Evolutionary conservation across 2,113 vertebrate genomes (phyloP).

Genomic region (Psephotus haematonotus): DNA sequence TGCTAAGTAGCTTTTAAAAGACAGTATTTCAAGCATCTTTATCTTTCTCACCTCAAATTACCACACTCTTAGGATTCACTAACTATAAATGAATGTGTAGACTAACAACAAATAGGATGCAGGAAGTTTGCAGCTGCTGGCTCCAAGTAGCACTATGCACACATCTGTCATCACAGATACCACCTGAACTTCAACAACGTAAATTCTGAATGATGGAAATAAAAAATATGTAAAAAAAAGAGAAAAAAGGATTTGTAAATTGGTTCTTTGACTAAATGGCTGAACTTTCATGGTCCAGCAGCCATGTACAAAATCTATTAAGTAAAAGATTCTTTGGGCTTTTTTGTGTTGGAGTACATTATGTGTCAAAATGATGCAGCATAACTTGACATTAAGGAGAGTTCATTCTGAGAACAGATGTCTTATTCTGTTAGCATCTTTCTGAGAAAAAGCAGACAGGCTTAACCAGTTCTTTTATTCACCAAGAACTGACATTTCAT

Average conservation of each 20-base stretch:
- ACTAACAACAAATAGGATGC: neutral
- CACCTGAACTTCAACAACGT: slow-evolving; percentile 19
- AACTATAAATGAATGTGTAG: slow-evolving; percentile 1
- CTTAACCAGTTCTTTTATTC: neutral
- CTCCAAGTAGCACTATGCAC: neutral
- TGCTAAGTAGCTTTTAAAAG: slow-evolving; percentile 8
- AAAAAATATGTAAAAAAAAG: neutral
- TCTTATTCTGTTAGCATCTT: neutral
- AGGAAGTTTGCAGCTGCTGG: slow-evolving; percentile 21
- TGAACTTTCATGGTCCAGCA: neutral
- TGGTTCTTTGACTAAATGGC: neutral
- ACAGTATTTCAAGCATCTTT: slow-evolving; percentile 11
- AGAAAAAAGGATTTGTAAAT: neutral
- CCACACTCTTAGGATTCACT: slow-evolving; percentile 1
- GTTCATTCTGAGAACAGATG: slow-evolving; percentile 1
- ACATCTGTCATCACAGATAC: slow-evolving; percentile 8
- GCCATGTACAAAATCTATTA: neutral
- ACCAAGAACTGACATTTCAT: neutral
- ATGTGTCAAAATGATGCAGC: slow-evolving; percentile 8
- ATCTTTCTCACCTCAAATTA: slow-evolving; percentile 12
- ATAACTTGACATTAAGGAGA: neutral
- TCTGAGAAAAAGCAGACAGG: neutral
- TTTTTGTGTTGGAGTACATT: neutral
- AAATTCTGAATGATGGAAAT: neutral
- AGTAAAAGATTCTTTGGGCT: neutral